Conservation (phyloP, 2,797 vertebrate genomes). For the Chelidonichthys spinosus region DNA sequence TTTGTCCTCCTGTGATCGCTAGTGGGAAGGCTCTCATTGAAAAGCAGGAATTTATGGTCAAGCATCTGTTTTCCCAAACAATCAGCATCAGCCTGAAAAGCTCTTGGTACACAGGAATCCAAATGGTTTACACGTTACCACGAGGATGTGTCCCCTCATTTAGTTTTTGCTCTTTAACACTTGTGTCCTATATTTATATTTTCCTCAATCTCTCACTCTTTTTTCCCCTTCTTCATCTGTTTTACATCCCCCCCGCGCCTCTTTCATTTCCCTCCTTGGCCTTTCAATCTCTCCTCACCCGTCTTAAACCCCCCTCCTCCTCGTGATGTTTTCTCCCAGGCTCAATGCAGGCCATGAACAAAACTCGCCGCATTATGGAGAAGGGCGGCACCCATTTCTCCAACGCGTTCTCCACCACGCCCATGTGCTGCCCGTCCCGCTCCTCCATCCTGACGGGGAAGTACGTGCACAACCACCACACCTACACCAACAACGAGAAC, state of each 20-base stretch:
- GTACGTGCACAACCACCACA: slow-evolving; percentile 99
- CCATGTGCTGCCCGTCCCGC: slow-evolving; percentile 98
- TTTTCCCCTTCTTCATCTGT: slow-evolving; percentile 11
- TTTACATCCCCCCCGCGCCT: slow-evolving; percentile 30
- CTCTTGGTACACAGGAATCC: slow-evolving; percentile 69
- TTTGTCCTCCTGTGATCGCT: slow-evolving; percentile 81
- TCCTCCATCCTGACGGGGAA: slow-evolving; percentile 97
- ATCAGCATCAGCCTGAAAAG: slow-evolving; percentile 76
- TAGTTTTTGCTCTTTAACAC: slow-evolving; percentile 37
- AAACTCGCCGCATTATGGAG: slow-evolving; percentile 85
- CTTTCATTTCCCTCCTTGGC: slow-evolving; percentile 40
- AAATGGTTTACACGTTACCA: slow-evolving; percentile 69
- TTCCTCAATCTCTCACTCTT: slow-evolving; percentile 20
- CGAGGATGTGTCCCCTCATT: slow-evolving; percentile 69
- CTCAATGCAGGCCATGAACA: slow-evolving; percentile 88
- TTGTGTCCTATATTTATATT: slow-evolving; percentile 48
- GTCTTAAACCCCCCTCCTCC: not conserved
- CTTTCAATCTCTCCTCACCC: slow-evolving; percentile 45
- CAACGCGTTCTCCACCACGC: slow-evolving; percentile 97
- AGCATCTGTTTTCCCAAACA: slow-evolving; percentile 86
- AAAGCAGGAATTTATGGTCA: slow-evolving; percentile 85
- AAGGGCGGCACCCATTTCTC: slow-evolving; percentile 94
- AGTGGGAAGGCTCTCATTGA: slow-evolving; percentile 77
- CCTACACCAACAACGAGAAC: slow-evolving; percentile 98
- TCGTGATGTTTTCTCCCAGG: slow-evolving; percentile 63